Conservation (phyloP, 2,797 vertebrate genomes). For the Macrochelys suwanniensis region DNA sequence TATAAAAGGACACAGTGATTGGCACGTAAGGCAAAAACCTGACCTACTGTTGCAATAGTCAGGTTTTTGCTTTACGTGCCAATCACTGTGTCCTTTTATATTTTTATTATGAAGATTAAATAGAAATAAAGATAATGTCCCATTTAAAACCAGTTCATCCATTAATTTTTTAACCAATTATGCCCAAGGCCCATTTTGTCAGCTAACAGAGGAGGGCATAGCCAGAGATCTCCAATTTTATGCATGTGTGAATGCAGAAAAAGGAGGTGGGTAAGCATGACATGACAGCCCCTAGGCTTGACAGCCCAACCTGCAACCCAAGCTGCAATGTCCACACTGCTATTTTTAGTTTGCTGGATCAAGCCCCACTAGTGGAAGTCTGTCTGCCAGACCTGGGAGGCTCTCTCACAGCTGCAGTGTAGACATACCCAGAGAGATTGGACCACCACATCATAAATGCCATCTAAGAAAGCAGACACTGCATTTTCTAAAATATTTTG, state of each 20-base stretch:
- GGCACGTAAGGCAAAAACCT: neutral
- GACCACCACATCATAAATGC: neutral
- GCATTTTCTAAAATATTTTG: neutral
- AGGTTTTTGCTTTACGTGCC: neutral
- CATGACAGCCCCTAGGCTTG: neutral
- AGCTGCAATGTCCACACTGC: neutral
- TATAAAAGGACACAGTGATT: neutral
- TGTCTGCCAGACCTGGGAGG: neutral
- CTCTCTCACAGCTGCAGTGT: neutral
- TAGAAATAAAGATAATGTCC: too few relatives aligned
- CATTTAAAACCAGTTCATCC: neutral
- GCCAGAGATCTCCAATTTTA: neutral
- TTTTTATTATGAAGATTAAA: neutral
- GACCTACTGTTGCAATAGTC: fast-evolving
- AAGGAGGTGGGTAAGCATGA: neutral
- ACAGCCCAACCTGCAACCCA: neutral
- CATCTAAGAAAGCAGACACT: neutral
- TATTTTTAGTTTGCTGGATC: neutral
- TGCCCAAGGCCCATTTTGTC: neutral
- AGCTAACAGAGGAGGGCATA: neutral
- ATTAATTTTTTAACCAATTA: neutral
- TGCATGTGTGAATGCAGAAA: neutral
- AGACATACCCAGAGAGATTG: neutral
- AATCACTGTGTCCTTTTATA: neutral
- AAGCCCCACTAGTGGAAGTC: neutral